Percentiles rank a stretch among this genome's conserved stretches.
Evolutionary conservation across 2,113 vertebrate genomes (phyloP).

Genomic region (Colossoma macropomum): DNA sequence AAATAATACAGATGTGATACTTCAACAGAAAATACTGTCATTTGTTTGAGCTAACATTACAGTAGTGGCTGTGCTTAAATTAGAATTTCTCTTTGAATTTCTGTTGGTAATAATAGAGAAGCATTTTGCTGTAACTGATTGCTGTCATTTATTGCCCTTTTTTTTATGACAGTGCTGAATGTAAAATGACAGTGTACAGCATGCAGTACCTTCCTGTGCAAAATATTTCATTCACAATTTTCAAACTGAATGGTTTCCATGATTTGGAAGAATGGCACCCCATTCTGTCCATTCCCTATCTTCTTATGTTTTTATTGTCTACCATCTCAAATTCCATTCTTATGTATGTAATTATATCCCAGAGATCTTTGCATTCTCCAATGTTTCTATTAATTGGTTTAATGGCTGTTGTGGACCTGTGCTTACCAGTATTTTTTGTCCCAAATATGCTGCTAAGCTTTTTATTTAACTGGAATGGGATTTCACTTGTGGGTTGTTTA

Average conservation of each 20-base stretch:
- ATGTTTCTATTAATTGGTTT: slow-evolving; percentile 62
- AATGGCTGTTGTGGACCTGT: slow-evolving; percentile 57
- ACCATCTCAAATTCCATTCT: slow-evolving; percentile 29
- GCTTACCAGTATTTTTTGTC: not conserved
- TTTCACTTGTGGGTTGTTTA: slow-evolving; percentile 60
- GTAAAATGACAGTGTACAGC: not conserved
- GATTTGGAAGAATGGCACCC: slow-evolving; percentile 29
- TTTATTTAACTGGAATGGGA: slow-evolving; percentile 36
- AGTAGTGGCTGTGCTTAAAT: not conserved
- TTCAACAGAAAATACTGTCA: too few relatives aligned
- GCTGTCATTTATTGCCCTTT: not conserved
- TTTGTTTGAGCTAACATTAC: too few relatives aligned
- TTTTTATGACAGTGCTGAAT: not conserved
- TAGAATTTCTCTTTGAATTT: too few relatives aligned
- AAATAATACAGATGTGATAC: too few relatives aligned
- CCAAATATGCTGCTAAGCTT: slow-evolving; percentile 58
- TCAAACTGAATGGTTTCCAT: slow-evolving; percentile 38
- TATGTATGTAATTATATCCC: slow-evolving; percentile 44
- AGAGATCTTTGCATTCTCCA: slow-evolving; percentile 54
- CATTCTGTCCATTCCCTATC: slow-evolving; percentile 17
- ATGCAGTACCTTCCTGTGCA: not conserved
- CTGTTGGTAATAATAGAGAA: not conserved
- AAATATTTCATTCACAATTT: slow-evolving; percentile 14
- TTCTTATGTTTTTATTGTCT: slow-evolving; percentile 37
- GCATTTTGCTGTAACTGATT: not conserved